Percentiles rank a stretch among this genome's conserved stretches.
Evolutionary conservation across 2,797 vertebrate species (phyloP).

Genomic region (Sebastolobus alascanus): DNA sequence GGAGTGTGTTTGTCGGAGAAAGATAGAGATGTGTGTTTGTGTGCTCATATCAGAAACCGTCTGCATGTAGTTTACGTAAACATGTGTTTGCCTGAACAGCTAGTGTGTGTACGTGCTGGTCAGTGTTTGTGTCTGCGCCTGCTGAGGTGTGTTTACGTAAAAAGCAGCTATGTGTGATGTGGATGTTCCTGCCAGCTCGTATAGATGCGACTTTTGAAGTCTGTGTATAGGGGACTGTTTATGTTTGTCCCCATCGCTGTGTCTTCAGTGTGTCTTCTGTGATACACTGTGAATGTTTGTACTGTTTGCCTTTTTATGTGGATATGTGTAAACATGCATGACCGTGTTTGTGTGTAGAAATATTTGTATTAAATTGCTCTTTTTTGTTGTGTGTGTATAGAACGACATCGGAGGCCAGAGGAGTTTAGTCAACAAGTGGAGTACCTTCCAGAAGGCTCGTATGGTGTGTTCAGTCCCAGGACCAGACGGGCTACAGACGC

Average conservation of each 20-base stretch:
- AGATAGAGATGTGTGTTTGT: slow-evolving; percentile 42
- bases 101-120: slow-evolving; percentile 30
- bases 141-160: slow-evolving; percentile 23
- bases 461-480: slow-evolving; percentile 86
- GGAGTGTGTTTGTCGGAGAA: slow-evolving; percentile 19
- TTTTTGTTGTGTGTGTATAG: slow-evolving; percentile 55
- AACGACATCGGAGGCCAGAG: slow-evolving; percentile 89
- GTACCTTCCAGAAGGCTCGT: slow-evolving; percentile 88
- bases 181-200: background rate
- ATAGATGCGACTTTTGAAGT: slow-evolving; percentile 8
- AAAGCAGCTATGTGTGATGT: slow-evolving; percentile 25
- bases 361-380: background rate
- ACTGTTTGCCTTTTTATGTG: background rate
- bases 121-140: slow-evolving; percentile 12
- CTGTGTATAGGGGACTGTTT: slow-evolving; percentile 28
- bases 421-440: slow-evolving; percentile 90
- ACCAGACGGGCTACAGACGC: slow-evolving; percentile 84
- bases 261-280: slow-evolving; percentile 11
- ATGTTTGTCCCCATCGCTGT: slow-evolving; percentile 25
- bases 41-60: slow-evolving; percentile 22
- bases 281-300: slow-evolving; percentile 18
- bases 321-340: background rate
- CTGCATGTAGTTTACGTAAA: slow-evolving; percentile 48
- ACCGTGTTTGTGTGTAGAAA: background rate
- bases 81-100: slow-evolving; percentile 21